phyloP scores from a whole-genome alignment of 2,888 invertebrate genomes.

The Drosophila paranaensis region DNA sequence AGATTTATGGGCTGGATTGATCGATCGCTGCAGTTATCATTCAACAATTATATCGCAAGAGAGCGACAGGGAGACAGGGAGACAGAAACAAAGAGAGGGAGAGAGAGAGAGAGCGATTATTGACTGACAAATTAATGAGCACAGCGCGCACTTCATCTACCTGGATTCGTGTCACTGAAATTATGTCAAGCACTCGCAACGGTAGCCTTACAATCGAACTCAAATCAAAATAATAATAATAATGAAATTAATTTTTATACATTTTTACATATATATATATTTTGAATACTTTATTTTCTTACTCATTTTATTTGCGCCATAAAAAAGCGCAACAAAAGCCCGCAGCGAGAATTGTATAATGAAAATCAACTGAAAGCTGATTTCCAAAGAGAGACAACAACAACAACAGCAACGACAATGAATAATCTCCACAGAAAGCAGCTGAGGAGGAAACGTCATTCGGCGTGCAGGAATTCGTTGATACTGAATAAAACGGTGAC shows the following conservation, averaged over 20 bases:
- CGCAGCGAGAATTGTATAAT: conserved; percentile 57
- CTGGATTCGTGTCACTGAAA: conserved; percentile 64
- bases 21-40: conserved; percentile 75
- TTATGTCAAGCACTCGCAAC: conserved; percentile 72
- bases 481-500: conserved; percentile 59
- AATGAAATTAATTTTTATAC: conserved; percentile 61
- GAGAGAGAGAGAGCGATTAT: conserved; percentile 47
- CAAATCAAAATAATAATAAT: conserved; percentile 54
- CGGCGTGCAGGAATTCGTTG: conserved; percentile 76
- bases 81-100: conserved; percentile 4
- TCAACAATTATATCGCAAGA: conserved; percentile 73
- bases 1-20: conserved; percentile 71
- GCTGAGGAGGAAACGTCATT: conserved; percentile 58
- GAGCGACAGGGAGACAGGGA: neutral
- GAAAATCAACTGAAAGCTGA: conserved; percentile 77
- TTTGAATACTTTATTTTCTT: neutral
- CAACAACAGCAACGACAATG: conserved; percentile 43
- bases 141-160: conserved; percentile 38
- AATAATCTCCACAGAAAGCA: conserved; percentile 58
- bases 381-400: conserved; percentile 71
- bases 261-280: conserved; percentile 8
- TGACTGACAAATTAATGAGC: conserved; percentile 77
- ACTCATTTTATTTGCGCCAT: conserved; percentile 33
- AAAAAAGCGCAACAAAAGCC: conserved; percentile 46
- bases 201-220: conserved; percentile 66